A percentile compares a stretch with the other conserved stretches of the same genome.
Conservation (phyloP, 2,797 vertebrate species). For the Micrastur ruficollis region DNA sequence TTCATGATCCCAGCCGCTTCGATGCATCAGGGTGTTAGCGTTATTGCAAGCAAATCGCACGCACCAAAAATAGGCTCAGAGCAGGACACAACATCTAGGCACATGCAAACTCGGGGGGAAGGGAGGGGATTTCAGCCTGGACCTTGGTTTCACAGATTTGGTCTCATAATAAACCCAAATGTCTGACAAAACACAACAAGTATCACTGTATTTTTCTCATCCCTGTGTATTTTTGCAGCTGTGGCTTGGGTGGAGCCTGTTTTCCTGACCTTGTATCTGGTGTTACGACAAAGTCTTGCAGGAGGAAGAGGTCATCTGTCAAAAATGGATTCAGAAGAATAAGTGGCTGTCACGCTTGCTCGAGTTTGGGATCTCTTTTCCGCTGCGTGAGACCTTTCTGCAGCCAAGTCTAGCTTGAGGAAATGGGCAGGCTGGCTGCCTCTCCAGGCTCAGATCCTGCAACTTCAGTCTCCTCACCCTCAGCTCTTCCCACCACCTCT, state of each 20-base stretch:
- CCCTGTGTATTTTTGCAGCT: neutral
- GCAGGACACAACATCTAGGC: neutral
- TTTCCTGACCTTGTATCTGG: neutral
- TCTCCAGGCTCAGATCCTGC: neutral
- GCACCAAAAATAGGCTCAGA: neutral
- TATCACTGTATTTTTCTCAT: rapidly evolving
- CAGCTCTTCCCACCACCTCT: neutral
- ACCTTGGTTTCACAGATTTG: neutral
- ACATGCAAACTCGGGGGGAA: neutral
- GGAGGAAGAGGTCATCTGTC: neutral
- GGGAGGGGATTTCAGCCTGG: neutral
- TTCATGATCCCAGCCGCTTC: neutral
- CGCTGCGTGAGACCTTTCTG: neutral
- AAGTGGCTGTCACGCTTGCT: rapidly evolving
- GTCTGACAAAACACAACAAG: neutral
- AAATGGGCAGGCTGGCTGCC: neutral
- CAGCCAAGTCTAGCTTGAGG: neutral
- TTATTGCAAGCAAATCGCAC: neutral
- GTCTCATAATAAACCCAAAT: neutral
- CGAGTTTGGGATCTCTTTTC: neutral
- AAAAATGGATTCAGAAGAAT: neutral
- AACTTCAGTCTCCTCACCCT: neutral
- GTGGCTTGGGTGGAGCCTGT: neutral
- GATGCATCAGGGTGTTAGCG: rapidly evolving
- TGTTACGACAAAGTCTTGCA: neutral